phyloP scores from a whole-genome alignment of 2,888 invertebrate genomes.

The Lacanobia oleracea region DNA sequence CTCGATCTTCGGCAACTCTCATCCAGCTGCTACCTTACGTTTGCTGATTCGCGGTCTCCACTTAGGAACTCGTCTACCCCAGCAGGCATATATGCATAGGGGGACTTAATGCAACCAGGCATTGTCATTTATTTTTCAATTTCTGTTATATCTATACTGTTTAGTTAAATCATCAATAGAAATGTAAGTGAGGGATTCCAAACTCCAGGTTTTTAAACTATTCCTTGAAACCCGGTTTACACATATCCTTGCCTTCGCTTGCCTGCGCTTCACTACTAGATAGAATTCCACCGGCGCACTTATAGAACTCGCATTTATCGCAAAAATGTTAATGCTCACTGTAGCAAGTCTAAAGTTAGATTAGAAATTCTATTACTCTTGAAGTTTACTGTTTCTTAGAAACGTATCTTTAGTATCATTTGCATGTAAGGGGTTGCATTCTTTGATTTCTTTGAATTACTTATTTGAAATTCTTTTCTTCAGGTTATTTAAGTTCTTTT shows the following conservation, averaged over 20 bases:
- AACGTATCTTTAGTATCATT: slow-evolving; percentile 17
- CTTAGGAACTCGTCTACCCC: too few relatives aligned
- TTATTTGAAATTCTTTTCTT: slow-evolving; percentile 17
- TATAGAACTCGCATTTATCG: slow-evolving; percentile 42
- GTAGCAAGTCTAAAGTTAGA: slow-evolving; percentile 39
- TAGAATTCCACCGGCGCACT: slow-evolving; percentile 26
- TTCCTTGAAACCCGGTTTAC: background rate
- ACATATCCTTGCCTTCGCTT: background rate
- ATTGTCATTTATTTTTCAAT: too few relatives aligned
- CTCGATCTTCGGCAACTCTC: too few relatives aligned
- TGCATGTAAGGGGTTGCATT: slow-evolving; percentile 32
- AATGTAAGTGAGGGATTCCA: too few relatives aligned
- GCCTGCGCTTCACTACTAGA: too few relatives aligned
- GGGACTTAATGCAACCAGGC: too few relatives aligned
- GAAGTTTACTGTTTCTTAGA: slow-evolving; percentile 28
- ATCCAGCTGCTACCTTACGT: too few relatives aligned
- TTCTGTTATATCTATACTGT: too few relatives aligned
- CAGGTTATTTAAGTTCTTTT: background rate
- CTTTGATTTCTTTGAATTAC: slow-evolving; percentile 27
- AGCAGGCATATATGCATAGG: too few relatives aligned
- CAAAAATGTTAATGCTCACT: slow-evolving; percentile 44
- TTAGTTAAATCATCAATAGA: background rate
- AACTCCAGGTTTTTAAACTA: background rate
- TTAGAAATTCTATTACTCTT: slow-evolving; percentile 49
- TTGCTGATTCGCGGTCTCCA: too few relatives aligned